Evolutionary conservation across 2,113 vertebrate species (phyloP), one percentile per base, ranked within the genome.

Genomic region (Colistium nudipinnis): DNA sequence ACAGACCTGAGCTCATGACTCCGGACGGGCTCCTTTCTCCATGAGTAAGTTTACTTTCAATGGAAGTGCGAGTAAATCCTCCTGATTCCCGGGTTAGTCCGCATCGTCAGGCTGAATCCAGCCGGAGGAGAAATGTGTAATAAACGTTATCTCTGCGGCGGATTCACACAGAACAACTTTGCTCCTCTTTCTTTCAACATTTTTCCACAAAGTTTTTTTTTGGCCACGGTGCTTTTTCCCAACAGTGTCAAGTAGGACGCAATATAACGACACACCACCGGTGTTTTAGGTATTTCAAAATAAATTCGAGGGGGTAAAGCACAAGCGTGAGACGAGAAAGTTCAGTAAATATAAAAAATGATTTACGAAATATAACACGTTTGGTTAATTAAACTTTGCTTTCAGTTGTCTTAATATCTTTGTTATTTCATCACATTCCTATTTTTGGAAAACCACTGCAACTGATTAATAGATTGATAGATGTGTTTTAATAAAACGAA

Each of bases 1-100:
- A 92, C 93, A 86, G 92, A 94, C 93, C 93, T 94, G 93, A 77
- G 90, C 92, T 94, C 93, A 94, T 94, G 93, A 91, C 92, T 93
- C 91, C 86, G 70, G 82, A 90, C 87, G 87, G 49, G 72, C 69
- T 90, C 86, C 78, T 86, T 89, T 90, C 84, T 92, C 92, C 92
- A 93, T 93, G 91, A 89, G 91, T 83, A 81, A 90, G 76, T 76
- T 67, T 41, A 63, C 86, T 88, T 92, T 92, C 87, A 91, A 86
- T 89, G 81, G 78, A 89, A 87, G 10, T 65, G 67, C 70, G 70
- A 73, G 56, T 76, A 83, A 83, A 80, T 70, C 54, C 17, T 45
- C 19, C 44, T 62, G 74, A 88, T 83, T 66, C 52, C 59, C 70
- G 74, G 63, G 45, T 45, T 80, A 78, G 41, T 70, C 68, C 71